Evolutionary conservation across 64 coral and sea anemone species (phyloP).

Genomic region (Trachythela sp.): DNA sequence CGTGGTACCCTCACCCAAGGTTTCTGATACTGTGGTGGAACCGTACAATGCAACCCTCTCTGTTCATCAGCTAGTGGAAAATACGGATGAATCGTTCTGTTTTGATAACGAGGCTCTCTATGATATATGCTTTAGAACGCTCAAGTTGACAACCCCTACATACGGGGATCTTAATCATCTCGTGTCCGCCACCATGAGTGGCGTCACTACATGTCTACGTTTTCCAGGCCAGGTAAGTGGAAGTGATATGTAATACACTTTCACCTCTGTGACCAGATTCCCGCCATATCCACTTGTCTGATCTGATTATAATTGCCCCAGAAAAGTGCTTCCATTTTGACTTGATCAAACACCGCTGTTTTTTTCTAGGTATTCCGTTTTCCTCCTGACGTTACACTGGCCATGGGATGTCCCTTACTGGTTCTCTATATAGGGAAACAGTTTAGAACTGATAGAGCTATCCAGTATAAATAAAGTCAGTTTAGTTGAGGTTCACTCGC

Average conservation of each 20-base stretch:
- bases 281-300: background rate
- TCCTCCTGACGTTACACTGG: no score
- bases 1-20: background rate
- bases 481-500: no score
- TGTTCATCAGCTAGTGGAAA: background rate
- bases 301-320: no score
- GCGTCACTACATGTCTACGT: background rate
- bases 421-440: no score
- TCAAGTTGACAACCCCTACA: constrained; percentile 2
- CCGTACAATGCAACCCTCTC: constrained; percentile 2
- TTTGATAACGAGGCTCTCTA: constrained; percentile 25
- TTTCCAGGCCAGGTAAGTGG: background rate
- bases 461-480: no score
- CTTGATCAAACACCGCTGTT: no score
- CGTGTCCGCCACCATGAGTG: constrained; percentile 6
- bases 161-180: constrained; percentile 14
- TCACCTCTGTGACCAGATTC: background rate
- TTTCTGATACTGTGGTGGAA: background rate
- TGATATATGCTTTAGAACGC: constrained; percentile 17
- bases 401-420: no score
- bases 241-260: background rate
- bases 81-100: background rate
- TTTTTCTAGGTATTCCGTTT: no score
- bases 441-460: no score
- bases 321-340: no score